Conservation (phyloP, 53 echinoderm and acorn worm genomes). For the Temnopleurus reevesii region DNA sequence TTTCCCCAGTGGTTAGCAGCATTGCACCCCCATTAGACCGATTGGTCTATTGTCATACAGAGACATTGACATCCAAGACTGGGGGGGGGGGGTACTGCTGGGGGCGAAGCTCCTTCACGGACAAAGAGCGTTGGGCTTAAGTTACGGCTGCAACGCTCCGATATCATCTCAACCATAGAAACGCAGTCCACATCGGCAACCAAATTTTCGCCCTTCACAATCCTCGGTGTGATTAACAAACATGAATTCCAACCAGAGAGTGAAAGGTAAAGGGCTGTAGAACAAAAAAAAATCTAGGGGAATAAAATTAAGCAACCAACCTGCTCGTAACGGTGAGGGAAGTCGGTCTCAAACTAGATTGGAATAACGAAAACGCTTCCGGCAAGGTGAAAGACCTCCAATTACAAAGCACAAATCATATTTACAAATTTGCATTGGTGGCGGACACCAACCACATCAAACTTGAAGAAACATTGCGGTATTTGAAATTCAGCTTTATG, state of each 20-base stretch:
- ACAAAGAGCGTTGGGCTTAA: slow-evolving; percentile 38
- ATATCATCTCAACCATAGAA: not conserved
- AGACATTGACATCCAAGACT: slow-evolving; percentile 30
- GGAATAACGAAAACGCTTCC: slow-evolving; percentile 16
- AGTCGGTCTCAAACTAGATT: slow-evolving; percentile 4
- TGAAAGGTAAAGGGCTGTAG: not conserved
- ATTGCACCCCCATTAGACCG: slow-evolving; percentile 52
- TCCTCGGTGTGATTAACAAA: not conserved
- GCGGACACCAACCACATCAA: not conserved
- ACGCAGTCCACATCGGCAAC: slow-evolving; percentile 6
- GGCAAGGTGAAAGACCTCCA: slow-evolving; percentile 2
- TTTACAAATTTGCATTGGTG: slow-evolving; percentile 55
- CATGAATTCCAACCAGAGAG: not conserved
- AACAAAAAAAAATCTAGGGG: not conserved
- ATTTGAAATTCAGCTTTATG: slow-evolving; percentile 21
- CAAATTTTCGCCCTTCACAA: slow-evolving; percentile 16
- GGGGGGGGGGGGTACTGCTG: slow-evolving; percentile 11
- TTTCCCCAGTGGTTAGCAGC: slow-evolving; percentile 21
- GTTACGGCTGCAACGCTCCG: slow-evolving; percentile 36
- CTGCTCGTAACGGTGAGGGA: not conserved
- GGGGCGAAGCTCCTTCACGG: not conserved
- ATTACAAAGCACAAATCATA: slow-evolving; percentile 42
- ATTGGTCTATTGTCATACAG: slow-evolving; percentile 47
- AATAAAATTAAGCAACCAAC: slow-evolving; percentile 31
- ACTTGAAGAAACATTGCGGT: slow-evolving; percentile 37